Base-by-base conservation (phyloP, 2,113 vertebrate species). In the Fregata magnificens region DNA sequence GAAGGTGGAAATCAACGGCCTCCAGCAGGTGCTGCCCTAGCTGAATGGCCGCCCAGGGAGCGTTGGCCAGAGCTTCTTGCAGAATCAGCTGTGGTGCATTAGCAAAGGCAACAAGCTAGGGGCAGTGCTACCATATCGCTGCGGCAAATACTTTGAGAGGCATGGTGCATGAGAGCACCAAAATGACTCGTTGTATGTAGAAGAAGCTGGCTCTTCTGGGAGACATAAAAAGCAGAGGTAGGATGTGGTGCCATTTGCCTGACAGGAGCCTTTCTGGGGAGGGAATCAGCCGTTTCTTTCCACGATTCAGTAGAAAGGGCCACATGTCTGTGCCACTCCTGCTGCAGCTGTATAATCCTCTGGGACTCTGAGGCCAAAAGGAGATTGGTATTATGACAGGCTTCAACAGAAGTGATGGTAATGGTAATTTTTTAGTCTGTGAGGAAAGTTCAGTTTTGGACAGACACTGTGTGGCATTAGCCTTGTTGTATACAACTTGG, bases 61-160 rank as follows among this genome's bases (percentile, higher is more conserved):
- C n/a, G 29, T 7, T 24, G 55, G 38, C 40, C 53, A 62, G 71
- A 34, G 10, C n/a, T 66, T 79, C 71, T 71, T 56, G n/a, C 20
- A 56, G 58, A 49, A 67, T 66, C 26, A 32, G 24, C 22, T 44
- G 38, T 28, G 34, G 31, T 55, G 8, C 29, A n/a, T 4, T 34
- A 19, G 12, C 56, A 28, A 19, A 92, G 40, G 16, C 49, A 82
- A n/a, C 8, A 52, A 74, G 36, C 61, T 44, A 55, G 61, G 49
- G 58, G 34, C 34, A 66, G 28, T 2, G 16, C 0, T 0, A 61
- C 49, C 49, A n/a, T 21, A 44, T 7, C 1, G 0, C 26, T 47
- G 45, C 20, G 31, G 55, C 66, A 81, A 71, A 65, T 13, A 28
- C 22, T 65, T 70, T 53, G 34, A 58, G 31, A 50, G 14, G 9